These are phyloP conservation scores for Eptesicus fuscus DNA, from an alignment of 2,113 vertebrate species.

Conservation along the genomic window DNA sequence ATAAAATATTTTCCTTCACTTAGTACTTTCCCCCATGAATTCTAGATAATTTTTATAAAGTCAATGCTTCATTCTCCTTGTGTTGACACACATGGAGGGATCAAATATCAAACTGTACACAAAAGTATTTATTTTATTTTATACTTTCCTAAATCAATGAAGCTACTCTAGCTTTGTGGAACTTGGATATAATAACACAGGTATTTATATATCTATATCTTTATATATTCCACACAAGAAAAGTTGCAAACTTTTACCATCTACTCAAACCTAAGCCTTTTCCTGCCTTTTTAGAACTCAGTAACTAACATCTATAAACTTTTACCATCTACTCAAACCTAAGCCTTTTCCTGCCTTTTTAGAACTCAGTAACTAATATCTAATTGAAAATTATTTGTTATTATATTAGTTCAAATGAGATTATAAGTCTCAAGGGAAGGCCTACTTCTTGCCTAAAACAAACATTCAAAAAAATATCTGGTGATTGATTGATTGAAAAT, in stretches of 20 bases:
- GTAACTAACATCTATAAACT: background rate
- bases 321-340: background rate
- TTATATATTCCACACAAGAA: background rate
- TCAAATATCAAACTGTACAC: background rate
- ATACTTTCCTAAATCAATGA: background rate
- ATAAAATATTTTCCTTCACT: background rate
- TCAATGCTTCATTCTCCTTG: background rate
- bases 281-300: background rate
- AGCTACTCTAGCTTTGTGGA: background rate
- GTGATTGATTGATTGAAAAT: background rate
- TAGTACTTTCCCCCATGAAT: background rate
- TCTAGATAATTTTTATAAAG: background rate
- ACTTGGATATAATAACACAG: background rate
- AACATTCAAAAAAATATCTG: background rate
- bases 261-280: background rate
- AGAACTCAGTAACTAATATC: background rate
- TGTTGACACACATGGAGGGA: background rate
- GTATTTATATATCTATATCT: background rate
- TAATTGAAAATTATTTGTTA: background rate
- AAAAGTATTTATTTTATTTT: background rate
- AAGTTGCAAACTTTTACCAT: background rate
- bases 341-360: background rate
- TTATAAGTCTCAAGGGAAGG: background rate
- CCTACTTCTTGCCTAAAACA: background rate
- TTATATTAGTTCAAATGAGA: background rate